phyloP scores from a whole-genome alignment of 2,888 invertebrate genomes.

The Drosophila mettleri region DNA sequence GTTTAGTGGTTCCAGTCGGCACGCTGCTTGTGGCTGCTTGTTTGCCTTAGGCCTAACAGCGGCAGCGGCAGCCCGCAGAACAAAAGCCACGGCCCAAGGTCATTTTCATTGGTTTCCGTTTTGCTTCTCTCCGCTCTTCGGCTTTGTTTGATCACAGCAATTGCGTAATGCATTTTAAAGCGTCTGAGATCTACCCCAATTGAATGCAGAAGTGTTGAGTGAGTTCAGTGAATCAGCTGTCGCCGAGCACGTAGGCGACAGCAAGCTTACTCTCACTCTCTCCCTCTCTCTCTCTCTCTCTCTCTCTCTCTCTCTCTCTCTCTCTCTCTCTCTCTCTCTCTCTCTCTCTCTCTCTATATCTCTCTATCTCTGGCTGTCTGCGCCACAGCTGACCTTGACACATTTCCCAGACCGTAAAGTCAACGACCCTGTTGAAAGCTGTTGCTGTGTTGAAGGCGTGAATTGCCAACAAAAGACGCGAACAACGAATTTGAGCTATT shows the following conservation, averaged over 20 bases:
- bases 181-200: constrained; percentile 25
- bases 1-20: constrained; percentile 3
- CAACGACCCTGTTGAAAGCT: constrained; percentile 51
- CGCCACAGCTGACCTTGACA: constrained; percentile 51
- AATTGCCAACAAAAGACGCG: constrained; percentile 54
- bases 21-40: constrained; percentile 33
- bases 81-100: constrained; percentile 63
- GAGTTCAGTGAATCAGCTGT: constrained; percentile 18
- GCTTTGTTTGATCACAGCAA: constrained; percentile 39
- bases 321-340: not conserved
- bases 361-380: not conserved
- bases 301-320: not conserved
- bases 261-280: constrained; percentile 7
- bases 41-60: constrained; percentile 12
- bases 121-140: constrained; percentile 20
- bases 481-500: constrained; percentile 55
- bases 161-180: constrained; percentile 68
- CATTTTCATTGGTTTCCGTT: constrained; percentile 43
- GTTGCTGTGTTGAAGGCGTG: constrained; percentile 12
- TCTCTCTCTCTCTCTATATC: not conserved
- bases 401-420: constrained; percentile 45
- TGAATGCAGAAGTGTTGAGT: constrained; percentile 35
- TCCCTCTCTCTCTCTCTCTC: not conserved
- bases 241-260: constrained; percentile 57
- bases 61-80: constrained; percentile 42